Evolutionary conservation across 2,113 vertebrate genomes (phyloP).

Genomic region (Periophthalmus modestus): DNA sequence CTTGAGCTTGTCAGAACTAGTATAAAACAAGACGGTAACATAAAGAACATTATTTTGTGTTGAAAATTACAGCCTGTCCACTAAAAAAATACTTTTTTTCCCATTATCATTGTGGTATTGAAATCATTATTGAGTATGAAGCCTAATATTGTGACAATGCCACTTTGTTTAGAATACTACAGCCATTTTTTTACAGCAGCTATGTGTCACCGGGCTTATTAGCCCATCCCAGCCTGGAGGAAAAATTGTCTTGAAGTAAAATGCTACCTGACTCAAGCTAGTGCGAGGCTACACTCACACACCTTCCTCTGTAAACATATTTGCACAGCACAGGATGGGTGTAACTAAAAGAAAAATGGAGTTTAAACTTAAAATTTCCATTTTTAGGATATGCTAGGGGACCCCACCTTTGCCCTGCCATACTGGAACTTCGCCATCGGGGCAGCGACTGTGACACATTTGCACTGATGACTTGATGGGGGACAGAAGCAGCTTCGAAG

Average conservation of each 20-base stretch:
- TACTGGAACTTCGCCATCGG: slow-evolving; percentile 98
- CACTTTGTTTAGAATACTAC: too few species aligned
- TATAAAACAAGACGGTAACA: too few species aligned
- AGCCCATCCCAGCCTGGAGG: too few species aligned
- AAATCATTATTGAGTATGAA: too few species aligned
- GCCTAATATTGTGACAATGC: too few species aligned
- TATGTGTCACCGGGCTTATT: too few species aligned
- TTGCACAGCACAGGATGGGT: background rate
- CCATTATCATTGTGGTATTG: too few species aligned
- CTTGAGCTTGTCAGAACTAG: too few species aligned
- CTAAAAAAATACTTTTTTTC: too few species aligned
- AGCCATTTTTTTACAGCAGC: too few species aligned
- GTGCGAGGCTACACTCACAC: background rate
- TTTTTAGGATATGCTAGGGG: slow-evolving; percentile 86
- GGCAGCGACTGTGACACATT: slow-evolving; percentile 88
- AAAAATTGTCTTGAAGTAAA: background rate
- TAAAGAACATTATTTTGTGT: too few species aligned
- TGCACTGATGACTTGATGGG: slow-evolving; percentile 93
- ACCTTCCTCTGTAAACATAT: background rate
- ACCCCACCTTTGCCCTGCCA: slow-evolving; percentile 87
- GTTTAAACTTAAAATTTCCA: background rate
- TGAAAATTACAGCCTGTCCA: too few species aligned
- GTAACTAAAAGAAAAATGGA: background rate
- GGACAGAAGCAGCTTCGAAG: slow-evolving; percentile 86
- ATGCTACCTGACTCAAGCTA: background rate